A percentile compares a stretch with the other conserved stretches of the same genome.
Evolutionary conservation across 2,888 invertebrate species (phyloP).

Genomic region (Ptilodon capucinus): DNA sequence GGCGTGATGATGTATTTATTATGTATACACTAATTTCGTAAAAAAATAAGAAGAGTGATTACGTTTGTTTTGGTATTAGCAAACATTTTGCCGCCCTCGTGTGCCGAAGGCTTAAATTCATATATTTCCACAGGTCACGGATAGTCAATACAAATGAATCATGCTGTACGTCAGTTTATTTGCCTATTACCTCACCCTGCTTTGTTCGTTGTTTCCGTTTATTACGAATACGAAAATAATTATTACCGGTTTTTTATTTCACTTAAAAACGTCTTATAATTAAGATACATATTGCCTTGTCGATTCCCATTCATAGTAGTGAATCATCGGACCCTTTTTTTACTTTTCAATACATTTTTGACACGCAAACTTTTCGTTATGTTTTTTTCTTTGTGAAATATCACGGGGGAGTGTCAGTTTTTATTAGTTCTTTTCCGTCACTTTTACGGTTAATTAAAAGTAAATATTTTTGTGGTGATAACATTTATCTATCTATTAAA

Average conservation of each 20-base stretch:
- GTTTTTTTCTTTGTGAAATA: not conserved
- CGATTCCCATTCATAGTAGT: not conserved
- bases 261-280: not conserved
- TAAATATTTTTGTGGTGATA: not conserved
- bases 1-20: too few relatives aligned
- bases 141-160: not conserved
- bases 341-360: constrained; percentile 3
- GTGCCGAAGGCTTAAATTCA: too few relatives aligned
- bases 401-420: not conserved
- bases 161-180: constrained; percentile 5
- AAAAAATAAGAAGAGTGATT: too few relatives aligned
- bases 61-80: too few relatives aligned
- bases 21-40: too few relatives aligned
- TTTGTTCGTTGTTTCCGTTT: constrained; percentile 17
- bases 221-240: not conserved
- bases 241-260: not conserved
- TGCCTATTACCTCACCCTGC: constrained; percentile 9
- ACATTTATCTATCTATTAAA: too few relatives aligned
- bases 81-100: too few relatives aligned
- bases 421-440: not conserved
- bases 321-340: constrained; percentile 6
- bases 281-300: not conserved
- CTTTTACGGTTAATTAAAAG: not conserved
- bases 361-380: constrained; percentile 10
- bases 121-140: not conserved